phyloP scores from a whole-genome alignment of 2,113 vertebrate species.

The Corydoras sp. region DNA sequence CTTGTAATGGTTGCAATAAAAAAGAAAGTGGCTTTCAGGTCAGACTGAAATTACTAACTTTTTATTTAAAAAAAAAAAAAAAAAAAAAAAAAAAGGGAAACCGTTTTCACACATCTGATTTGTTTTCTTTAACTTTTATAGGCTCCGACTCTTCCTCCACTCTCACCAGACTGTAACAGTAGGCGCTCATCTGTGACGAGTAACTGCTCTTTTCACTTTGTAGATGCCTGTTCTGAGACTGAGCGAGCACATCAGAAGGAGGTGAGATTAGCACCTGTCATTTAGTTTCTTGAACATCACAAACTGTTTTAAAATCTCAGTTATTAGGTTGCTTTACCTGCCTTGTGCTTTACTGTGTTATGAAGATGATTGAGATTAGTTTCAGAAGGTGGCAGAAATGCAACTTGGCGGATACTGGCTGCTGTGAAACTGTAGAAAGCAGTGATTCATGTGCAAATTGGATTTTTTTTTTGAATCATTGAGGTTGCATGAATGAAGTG shows the following conservation, averaged over 20 bases:
- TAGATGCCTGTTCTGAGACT: conserved; percentile 65
- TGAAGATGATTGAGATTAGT: too few relatives aligned
- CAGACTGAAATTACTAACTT: not conserved
- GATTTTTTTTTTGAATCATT: too few relatives aligned
- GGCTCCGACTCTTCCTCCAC: conserved; percentile 69
- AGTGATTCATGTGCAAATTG: too few relatives aligned
- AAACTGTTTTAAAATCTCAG: too few relatives aligned
- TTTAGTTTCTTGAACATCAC: too few relatives aligned
- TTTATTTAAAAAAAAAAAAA: not conserved
- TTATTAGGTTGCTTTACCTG: too few relatives aligned
- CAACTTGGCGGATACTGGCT: too few relatives aligned
- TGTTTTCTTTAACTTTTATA: conserved; percentile 40
- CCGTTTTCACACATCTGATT: not conserved
- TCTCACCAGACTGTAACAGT: conserved; percentile 74
- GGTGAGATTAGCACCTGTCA: conserved; percentile 57
- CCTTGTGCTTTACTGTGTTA: too few relatives aligned
- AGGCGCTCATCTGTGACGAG: conserved; percentile 79
- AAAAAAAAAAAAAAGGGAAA: not conserved
- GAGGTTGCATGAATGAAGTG: too few relatives aligned
- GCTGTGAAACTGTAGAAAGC: too few relatives aligned
- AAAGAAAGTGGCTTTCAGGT: conserved; percentile 48
- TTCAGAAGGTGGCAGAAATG: too few relatives aligned
- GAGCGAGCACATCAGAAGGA: conserved; percentile 72
- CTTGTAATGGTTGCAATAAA: conserved; percentile 57
- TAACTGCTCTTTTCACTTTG: conserved; percentile 67